A percentile compares a stretch with the other conserved stretches of the same genome.
Evolutionary conservation across 2,113 vertebrate species (phyloP).

Genomic region (Eidolon helvum): DNA sequence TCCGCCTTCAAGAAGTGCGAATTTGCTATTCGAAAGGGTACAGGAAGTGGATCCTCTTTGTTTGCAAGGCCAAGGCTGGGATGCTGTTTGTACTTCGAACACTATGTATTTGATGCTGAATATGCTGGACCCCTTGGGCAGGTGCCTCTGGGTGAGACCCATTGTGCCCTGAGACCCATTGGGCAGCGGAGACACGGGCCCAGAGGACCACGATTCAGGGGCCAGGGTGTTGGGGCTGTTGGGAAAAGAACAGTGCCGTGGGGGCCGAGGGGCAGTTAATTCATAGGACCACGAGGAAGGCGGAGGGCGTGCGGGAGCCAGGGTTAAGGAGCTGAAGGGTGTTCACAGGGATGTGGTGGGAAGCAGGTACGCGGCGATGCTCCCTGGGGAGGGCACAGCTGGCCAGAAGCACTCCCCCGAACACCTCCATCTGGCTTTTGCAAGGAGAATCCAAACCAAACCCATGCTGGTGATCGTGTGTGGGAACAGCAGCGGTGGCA

Average conservation of each 20-base stretch:
- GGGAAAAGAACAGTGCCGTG: not conserved
- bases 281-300: not conserved
- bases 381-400: not conserved
- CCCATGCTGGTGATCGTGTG: fast-evolving
- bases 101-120: not conserved
- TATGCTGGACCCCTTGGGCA: not conserved
- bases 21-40: not conserved
- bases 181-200: not conserved
- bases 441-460: not conserved
- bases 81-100: not conserved
- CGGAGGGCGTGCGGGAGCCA: not conserved
- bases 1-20: not conserved
- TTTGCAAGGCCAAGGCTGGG: not conserved
- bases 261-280: not conserved
- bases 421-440: not conserved
- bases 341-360: not conserved
- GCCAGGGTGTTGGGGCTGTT: not conserved
- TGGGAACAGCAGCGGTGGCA: not conserved
- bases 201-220: not conserved
- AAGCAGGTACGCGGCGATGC: not conserved
- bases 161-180: not conserved
- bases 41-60: not conserved
- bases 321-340: not conserved
- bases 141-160: not conserved
- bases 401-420: not conserved